Base-by-base conservation (phyloP, 2,888 invertebrate species). In the Monochamus alternatus region DNA sequence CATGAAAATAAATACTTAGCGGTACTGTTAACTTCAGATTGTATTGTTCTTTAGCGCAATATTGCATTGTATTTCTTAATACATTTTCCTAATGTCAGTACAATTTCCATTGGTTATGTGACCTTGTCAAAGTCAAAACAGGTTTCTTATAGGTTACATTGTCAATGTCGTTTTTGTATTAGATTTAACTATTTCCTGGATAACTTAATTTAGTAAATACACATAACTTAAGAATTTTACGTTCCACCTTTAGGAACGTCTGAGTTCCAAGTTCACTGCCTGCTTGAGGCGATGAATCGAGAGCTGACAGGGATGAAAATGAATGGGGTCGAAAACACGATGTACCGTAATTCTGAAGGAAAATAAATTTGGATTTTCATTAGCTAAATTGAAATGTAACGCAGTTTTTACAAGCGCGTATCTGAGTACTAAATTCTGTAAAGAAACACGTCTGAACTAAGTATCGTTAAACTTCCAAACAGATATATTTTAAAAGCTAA, bases 321-420 rank as follows among this genome's bases (percentile, higher is more conserved):
- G 55, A 55, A 55, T 55, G 55, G 55, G 55, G 55, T 55, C 55
- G 55, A 55, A 55, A 55, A 55, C 55, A 55, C 47, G 47, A 47
- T 47, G 47, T 12, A 47, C 47, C 3, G 55, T n/a, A 55, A 55
- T 55, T 55, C 55, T 22, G 55, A 12, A 55, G 7, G 55, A 12
- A 22, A 55, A 55, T 55, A 55, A 55, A 55, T 55, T 55, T 22
- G 22, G 55, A 55, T 55, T 55, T 47, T 47, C 47, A 47, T 47
- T 47, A 47, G 47, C 47, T 12, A 47, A 47, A 47, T 47, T 47
- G 47, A 47, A 47, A 47, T 47, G 47, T 47, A 47, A 47, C 47
- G 47, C 3, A 12, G 47, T 47, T 47, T 38, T 47, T 47, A 47
- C 47, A 12, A 2, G 47, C 9, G 2, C 47, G 12, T 47, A 47